Evolutionary conservation across 2,888 invertebrate species (phyloP), one percentile per base, ranked within the genome.

Genomic region (Nezara viridula): DNA sequence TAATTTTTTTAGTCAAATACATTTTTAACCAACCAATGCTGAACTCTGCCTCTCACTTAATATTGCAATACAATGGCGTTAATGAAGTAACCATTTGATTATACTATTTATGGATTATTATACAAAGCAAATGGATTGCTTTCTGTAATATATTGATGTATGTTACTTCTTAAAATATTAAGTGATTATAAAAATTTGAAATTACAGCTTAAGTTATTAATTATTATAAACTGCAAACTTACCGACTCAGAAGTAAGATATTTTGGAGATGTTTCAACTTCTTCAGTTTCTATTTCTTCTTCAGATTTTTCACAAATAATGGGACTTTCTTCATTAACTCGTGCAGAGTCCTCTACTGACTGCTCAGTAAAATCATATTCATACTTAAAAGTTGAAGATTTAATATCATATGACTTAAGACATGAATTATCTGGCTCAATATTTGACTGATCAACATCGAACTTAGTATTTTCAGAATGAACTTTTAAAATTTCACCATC

Each of bases 251-350:
- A 55, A 81, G 44, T 81, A 24, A 81, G 24, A 44, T 81, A 81
- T 44, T 81, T 81, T 40, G 81, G 81, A 27, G 87, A 55, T 27
- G 86, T 60, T 88, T 90, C 90, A 81, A 86, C 85, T 73, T 86
- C 89, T 89, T 90, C 90, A 27, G 50, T 90, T 89, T 93, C 92
- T 90, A 92, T 92, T 44, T 92, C 92, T 86, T 93, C 93, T 90
- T 93, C 92, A 90, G 92, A 92, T 6, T 94, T 93, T 91, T 93
- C 93, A 91, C 94, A 94, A 7, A 94, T 93, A 90, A 94, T 94
- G 90, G 93, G 93, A 1, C 93, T 94, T 91, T 94, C 94, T 91
- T 93, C 93, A 44, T 93, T 93, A 89, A 94, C 94, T 90, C 86
- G 60, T 32, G 77, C 86, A 27, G 50, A 55, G 37, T 32, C 37